Evolutionary conservation across 2,797 vertebrate species (phyloP).

Genomic region (Dryobates pubescens): DNA sequence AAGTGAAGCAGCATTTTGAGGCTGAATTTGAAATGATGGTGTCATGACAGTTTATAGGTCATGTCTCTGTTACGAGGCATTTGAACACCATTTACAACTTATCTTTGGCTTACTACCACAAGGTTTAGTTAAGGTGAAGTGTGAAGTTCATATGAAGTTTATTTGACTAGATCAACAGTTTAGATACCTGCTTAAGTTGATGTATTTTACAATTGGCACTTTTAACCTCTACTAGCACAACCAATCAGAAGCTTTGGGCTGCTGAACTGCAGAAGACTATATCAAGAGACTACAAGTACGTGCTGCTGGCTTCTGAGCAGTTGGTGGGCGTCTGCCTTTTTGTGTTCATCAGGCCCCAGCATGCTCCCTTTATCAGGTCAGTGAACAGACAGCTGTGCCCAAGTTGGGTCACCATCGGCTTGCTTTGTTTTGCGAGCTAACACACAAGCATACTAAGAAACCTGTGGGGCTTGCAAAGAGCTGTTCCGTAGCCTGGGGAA

Average conservation of each 20-base stretch:
- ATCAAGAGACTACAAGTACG: conserved; percentile 95
- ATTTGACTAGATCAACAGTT: not conserved
- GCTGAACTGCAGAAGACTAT: conserved; percentile 97
- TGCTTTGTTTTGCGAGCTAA: not conserved
- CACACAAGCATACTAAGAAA: not conserved
- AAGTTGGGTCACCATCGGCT: not conserved
- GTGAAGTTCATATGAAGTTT: not conserved
- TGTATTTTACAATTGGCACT: not conserved
- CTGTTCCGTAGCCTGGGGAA: not conserved
- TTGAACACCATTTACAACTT: not conserved
- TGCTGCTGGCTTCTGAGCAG: conserved; percentile 96
- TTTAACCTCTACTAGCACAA: conserved; percentile 84
- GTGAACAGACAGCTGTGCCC: not conserved
- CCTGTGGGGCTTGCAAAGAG: not conserved
- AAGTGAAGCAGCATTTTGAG: not conserved
- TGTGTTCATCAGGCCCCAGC: conserved; percentile 96
- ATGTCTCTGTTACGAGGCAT: not conserved
- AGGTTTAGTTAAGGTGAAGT: not conserved
- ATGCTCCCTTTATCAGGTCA: conserved; percentile 93
- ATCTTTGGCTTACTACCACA: not conserved
- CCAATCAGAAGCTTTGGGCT: conserved; percentile 99
- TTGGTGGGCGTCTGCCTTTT: conserved; percentile 97
- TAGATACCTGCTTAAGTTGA: not conserved
- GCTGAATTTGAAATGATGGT: not conserved
- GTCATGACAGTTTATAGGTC: not conserved